phyloP scores from a whole-genome alignment of 1,140 invertebrate species.

The Chrysoperla carnea region DNA sequence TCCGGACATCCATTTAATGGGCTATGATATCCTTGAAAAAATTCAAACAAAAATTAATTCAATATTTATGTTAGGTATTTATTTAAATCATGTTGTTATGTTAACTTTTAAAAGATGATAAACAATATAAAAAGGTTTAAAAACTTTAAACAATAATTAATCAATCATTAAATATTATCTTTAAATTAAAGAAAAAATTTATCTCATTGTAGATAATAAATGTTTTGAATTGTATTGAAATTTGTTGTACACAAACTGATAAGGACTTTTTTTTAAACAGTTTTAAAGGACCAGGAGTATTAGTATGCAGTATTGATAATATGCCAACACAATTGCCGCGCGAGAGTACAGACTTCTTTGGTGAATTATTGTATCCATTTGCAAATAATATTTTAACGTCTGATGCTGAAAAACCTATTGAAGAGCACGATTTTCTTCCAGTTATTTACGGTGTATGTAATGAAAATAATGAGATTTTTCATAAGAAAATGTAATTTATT shows the following conservation, averaged over 20 bases:
- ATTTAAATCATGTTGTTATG: too few relatives aligned
- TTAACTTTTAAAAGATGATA: too few relatives aligned
- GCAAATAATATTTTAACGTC: conserved; percentile 80
- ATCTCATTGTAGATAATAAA: too few relatives aligned
- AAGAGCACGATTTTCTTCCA: conserved; percentile 57
- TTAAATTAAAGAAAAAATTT: not conserved
- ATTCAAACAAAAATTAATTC: too few relatives aligned
- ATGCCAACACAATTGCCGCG: conserved; percentile 98
- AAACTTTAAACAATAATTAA: not conserved
- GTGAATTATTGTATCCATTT: conserved; percentile 79
- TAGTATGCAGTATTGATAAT: conserved; percentile 98
- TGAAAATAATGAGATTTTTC: not conserved
- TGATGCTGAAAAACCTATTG: conserved; percentile 67
- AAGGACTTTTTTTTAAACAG: conserved; percentile 21
- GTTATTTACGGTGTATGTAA: conserved; percentile 66
- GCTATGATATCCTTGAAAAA: too few relatives aligned
- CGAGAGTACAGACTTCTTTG: conserved; percentile 96
- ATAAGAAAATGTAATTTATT: not conserved
- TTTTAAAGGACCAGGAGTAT: conserved; percentile 88
- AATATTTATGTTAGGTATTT: too few relatives aligned
- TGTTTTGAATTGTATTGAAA: too few relatives aligned
- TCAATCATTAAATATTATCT: not conserved
- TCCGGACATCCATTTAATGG: too few relatives aligned
- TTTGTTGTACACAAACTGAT: too few relatives aligned
- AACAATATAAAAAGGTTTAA: not conserved